A percentile compares a stretch with the other conserved stretches of the same genome.
Conservation (phyloP, 2,113 vertebrate genomes). For the Eurystomus gularis region DNA sequence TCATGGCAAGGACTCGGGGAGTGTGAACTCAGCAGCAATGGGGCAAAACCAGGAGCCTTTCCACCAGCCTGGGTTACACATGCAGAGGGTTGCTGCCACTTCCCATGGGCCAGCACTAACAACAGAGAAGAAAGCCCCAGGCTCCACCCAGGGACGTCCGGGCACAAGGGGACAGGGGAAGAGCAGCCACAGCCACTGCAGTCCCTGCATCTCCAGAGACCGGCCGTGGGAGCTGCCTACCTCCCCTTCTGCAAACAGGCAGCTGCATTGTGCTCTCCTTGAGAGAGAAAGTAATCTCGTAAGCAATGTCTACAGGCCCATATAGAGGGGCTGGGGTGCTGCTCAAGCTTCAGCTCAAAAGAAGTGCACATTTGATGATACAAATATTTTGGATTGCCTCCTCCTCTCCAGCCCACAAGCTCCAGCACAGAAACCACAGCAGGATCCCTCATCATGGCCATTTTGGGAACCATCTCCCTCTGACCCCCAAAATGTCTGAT, state of each 20-base stretch:
- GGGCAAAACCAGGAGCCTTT: background rate
- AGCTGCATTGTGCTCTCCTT: background rate
- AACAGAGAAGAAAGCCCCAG: background rate
- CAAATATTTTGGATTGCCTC: constrained; percentile 63
- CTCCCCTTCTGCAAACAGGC: background rate
- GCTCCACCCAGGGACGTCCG: background rate
- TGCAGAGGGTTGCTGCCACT: background rate
- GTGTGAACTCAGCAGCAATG: background rate
- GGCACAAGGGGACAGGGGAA: background rate
- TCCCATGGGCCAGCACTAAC: rapidly evolving
- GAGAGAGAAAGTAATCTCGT: constrained; percentile 1
- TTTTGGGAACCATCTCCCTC: background rate
- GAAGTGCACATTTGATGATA: constrained; percentile 25
- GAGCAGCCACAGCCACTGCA: background rate
- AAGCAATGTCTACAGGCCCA: background rate
- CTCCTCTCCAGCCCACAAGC: constrained; percentile 36
- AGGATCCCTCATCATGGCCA: background rate
- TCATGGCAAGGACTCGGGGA: background rate
- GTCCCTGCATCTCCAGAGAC: rapidly evolving
- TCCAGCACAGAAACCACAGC: constrained; percentile 2
- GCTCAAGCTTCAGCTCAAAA: constrained; percentile 52
- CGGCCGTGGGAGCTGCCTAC: background rate
- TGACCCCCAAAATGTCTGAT: background rate
- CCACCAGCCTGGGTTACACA: rapidly evolving
- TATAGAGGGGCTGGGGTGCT: constrained; percentile 39